Evolutionary conservation across 1,140 invertebrate species (phyloP).

Genomic region (Drosophila bocqueti): DNA sequence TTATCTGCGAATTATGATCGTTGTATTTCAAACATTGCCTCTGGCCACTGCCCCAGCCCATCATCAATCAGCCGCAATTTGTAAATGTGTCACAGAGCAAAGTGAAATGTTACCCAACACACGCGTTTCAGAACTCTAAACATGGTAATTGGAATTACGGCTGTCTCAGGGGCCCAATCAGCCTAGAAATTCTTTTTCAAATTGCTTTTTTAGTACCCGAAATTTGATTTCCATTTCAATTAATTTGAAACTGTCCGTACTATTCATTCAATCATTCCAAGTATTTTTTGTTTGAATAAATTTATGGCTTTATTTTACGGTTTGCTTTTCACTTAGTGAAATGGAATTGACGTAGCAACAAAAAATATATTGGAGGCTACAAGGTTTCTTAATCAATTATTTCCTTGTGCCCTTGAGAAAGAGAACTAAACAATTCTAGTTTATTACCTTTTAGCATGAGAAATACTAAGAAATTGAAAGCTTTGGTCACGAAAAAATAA

Average conservation of each 20-base stretch:
- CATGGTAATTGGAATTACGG: slow-evolving; percentile 40
- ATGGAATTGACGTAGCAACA: slow-evolving; percentile 25
- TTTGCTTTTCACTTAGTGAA: slow-evolving; percentile 34
- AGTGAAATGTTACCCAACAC: slow-evolving; percentile 51
- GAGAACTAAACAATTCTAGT: background rate
- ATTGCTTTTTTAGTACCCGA: slow-evolving; percentile 37
- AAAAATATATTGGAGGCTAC: slow-evolving; percentile 7
- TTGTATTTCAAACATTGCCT: slow-evolving; percentile 49
- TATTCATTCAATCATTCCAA: slow-evolving; percentile 16
- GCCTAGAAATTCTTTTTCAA: slow-evolving; percentile 6
- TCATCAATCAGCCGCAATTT: slow-evolving; percentile 61
- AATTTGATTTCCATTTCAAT: slow-evolving; percentile 43
- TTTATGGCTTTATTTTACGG: slow-evolving; percentile 31
- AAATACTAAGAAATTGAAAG: background rate
- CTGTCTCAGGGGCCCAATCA: slow-evolving; percentile 12
- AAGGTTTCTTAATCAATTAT: slow-evolving; percentile 24
- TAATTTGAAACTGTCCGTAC: slow-evolving; percentile 3
- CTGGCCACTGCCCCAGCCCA: background rate
- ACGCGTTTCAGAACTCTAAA: slow-evolving; percentile 23
- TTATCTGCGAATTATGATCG: slow-evolving; percentile 65
- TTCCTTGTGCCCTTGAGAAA: slow-evolving; percentile 6
- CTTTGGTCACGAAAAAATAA: background rate
- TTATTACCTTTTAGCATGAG: slow-evolving; percentile 17
- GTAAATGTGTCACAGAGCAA: slow-evolving; percentile 59
- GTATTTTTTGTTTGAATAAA: slow-evolving; percentile 4